Evolutionary conservation across 1,140 invertebrate species (phyloP).

Genomic region (Trichomalopsis sarcophagae): DNA sequence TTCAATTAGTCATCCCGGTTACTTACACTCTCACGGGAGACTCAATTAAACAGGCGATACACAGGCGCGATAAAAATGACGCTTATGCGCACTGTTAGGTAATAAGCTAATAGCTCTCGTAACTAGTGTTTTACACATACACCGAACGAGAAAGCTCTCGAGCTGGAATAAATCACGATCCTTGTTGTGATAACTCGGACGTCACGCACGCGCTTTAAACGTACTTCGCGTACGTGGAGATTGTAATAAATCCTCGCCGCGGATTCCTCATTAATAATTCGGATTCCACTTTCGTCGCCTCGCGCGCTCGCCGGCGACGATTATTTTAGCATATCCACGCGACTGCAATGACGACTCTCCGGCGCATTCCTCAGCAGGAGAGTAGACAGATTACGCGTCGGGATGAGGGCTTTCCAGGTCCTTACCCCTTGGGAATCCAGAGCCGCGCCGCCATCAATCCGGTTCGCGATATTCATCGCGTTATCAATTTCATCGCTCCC

Average conservation of each 20-base stretch:
- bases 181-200: no score
- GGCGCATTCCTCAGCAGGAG: background rate
- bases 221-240: no score
- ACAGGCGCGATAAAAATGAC: background rate
- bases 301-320: background rate
- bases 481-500: slow-evolving; percentile 16
- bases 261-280: background rate
- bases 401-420: background rate
- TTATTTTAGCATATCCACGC: background rate
- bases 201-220: no score
- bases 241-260: no score
- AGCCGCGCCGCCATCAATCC: background rate
- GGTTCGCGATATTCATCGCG: background rate
- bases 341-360: background rate
- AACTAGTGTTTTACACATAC: background rate
- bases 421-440: background rate
- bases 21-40: background rate
- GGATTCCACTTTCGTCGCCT: background rate
- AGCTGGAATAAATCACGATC: no score
- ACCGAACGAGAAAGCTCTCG: background rate
- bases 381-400: background rate
- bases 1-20: background rate
- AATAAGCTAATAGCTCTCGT: no score
- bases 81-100: background rate
- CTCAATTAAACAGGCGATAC: background rate